A percentile compares a stretch with the other conserved stretches of the same genome.
Evolutionary conservation across 2,797 vertebrate species (phyloP).

Genomic region (Fistularia commersonii): DNA sequence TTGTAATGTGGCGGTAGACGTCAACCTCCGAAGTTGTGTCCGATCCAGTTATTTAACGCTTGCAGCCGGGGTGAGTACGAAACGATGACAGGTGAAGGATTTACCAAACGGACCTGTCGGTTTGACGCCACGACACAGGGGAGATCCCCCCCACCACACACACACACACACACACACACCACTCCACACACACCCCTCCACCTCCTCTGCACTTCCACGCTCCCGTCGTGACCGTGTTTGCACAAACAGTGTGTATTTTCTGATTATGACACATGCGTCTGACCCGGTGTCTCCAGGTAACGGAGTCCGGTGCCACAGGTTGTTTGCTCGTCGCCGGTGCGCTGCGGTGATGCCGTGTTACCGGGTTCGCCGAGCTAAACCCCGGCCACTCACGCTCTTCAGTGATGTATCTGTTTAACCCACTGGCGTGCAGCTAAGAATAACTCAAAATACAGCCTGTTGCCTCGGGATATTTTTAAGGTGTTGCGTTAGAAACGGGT

Average conservation of each 20-base stretch:
- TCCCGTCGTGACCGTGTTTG: no score
- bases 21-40: slow-evolving; percentile 35
- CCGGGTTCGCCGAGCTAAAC: background rate
- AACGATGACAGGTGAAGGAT: slow-evolving; percentile 29
- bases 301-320: slow-evolving; percentile 47
- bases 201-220: no score
- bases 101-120: slow-evolving; percentile 23
- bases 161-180: no score
- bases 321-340: slow-evolving; percentile 14
- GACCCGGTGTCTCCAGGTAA: background rate
- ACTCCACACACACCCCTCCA: no score
- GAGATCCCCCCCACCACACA: no score
- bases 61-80: slow-evolving; percentile 49
- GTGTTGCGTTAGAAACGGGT: background rate
- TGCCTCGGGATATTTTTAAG: background rate
- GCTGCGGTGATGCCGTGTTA: background rate
- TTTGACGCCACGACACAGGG: background rate
- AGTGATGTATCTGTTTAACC: slow-evolving; percentile 7
- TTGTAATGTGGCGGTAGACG: slow-evolving; percentile 27
- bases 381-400: slow-evolving; percentile 3
- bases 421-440: slow-evolving; percentile 33
- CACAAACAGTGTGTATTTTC: no score
- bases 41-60: slow-evolving; percentile 31
- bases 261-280: background rate
- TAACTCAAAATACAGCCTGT: slow-evolving; percentile 23